These are phyloP conservation scores for Rhingia campestris DNA, from an alignment of 2,888 invertebrate species.

Conservation along the genomic window DNA sequence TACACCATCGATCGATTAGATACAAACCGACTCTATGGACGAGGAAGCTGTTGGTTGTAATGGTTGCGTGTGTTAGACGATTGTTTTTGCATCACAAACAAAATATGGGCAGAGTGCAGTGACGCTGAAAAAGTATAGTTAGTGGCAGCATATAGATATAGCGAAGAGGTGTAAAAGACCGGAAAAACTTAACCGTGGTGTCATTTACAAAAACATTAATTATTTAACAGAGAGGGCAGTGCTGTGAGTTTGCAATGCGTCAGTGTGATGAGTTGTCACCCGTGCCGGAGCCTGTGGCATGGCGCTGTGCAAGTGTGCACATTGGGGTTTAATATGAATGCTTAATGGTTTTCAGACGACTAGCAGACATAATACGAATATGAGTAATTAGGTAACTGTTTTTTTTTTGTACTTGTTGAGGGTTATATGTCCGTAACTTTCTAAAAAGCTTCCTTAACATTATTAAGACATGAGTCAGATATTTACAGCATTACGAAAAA, in stretches of 20 bases:
- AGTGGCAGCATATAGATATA: no score
- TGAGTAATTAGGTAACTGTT: no score
- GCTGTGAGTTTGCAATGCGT: slow-evolving; percentile 50
- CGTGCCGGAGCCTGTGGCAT: slow-evolving; percentile 15
- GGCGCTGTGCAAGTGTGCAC: background rate
- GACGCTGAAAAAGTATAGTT: background rate
- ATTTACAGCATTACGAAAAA: no score
- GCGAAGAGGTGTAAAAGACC: background rate
- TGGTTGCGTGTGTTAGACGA: slow-evolving; percentile 13
- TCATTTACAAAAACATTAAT: slow-evolving; percentile 62
- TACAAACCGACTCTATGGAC: background rate
- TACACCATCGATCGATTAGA: slow-evolving; percentile 20
- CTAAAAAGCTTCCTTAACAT: background rate
- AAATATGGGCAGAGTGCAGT: slow-evolving; percentile 15
- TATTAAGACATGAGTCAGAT: no score
- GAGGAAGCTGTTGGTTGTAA: slow-evolving; percentile 27
- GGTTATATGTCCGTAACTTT: background rate
- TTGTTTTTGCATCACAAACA: slow-evolving; percentile 10
- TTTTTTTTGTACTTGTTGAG: background rate
- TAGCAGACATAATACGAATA: slow-evolving; percentile 3
- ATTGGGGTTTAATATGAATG: slow-evolving; percentile 6
- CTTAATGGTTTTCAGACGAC: slow-evolving; percentile 49
- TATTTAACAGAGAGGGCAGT: slow-evolving; percentile 24
- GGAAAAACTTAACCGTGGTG: slow-evolving; percentile 21
- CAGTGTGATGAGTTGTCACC: slow-evolving; percentile 19